These are phyloP conservation scores for Melinaea menophilus DNA, from an alignment of 2,888 invertebrate species.

Conservation along the genomic window DNA sequence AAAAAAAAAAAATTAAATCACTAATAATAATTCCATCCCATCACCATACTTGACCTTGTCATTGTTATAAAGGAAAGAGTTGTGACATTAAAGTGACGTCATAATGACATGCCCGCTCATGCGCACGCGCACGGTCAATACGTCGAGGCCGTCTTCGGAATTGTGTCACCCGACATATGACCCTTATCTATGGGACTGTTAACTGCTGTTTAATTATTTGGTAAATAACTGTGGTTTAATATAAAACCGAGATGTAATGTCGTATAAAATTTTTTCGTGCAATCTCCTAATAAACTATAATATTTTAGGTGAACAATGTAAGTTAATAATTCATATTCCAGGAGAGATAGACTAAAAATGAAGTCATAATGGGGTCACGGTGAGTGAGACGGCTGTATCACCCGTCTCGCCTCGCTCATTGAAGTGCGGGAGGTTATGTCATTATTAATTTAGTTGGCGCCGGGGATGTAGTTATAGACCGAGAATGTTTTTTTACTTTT, in stretches of 20 bases:
- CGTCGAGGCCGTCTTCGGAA: constrained; percentile 14
- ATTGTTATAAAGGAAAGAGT: too few relatives aligned
- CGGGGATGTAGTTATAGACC: constrained; percentile 27
- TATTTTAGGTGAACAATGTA: too few relatives aligned
- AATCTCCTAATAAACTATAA: not conserved
- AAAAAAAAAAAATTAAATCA: too few relatives aligned
- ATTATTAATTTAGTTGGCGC: constrained; percentile 31
- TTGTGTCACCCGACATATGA: too few relatives aligned
- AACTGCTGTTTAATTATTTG: too few relatives aligned
- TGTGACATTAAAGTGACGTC: not conserved
- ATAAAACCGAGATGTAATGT: too few relatives aligned
- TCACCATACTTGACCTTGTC: too few relatives aligned
- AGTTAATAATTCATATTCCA: too few relatives aligned
- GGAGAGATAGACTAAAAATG: constrained; percentile 9
- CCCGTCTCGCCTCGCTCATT: constrained; percentile 14
- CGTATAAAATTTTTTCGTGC: too few relatives aligned
- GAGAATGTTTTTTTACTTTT: not conserved
- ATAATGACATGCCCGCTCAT: constrained; percentile 29
- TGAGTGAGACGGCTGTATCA: not conserved
- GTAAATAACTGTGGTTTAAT: too few relatives aligned
- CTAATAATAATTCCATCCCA: too few relatives aligned
- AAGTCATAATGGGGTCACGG: constrained; percentile 9
- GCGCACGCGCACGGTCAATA: constrained; percentile 30
- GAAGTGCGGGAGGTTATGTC: constrained; percentile 33
- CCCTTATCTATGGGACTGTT: too few relatives aligned